Evolutionary conservation across 2,888 invertebrate species (phyloP).

Genomic region (Tinea trinotella): DNA sequence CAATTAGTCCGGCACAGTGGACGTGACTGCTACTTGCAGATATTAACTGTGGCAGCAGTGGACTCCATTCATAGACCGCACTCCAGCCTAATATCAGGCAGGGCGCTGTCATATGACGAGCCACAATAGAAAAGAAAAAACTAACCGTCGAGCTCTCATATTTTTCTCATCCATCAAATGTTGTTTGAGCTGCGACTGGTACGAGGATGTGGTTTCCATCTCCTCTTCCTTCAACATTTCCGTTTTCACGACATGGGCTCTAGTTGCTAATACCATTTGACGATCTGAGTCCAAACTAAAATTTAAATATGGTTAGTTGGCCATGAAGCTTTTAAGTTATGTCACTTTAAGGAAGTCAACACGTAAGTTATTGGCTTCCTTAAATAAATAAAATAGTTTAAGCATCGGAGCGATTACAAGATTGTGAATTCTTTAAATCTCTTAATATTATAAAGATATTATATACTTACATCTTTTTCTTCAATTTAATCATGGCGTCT

Average conservation of each 20-base stretch:
- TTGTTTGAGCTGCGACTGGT: conserved; percentile 48
- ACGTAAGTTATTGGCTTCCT: no score
- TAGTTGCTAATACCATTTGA: conserved; percentile 64
- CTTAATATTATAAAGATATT: no score
- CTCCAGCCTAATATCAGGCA: no score
- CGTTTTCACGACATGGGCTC: conserved; percentile 55
- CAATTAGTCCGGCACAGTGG: no score
- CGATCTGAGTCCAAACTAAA: conserved; percentile 60
- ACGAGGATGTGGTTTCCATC: conserved; percentile 46
- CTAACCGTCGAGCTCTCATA: conserved; percentile 58
- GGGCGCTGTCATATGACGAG: no score
- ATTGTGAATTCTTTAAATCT: background rate
- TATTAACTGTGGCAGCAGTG: no score
- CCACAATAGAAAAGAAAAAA: background rate
- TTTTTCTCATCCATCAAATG: conserved; percentile 68
- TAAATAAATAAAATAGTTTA: no score
- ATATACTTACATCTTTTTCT: conserved; percentile 50
- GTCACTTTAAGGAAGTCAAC: no score
- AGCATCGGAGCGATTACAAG: background rate
- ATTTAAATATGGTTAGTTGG: background rate
- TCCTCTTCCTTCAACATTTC: conserved; percentile 66
- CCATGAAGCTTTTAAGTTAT: no score
- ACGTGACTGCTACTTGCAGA: no score
- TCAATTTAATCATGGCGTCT: conserved; percentile 29
- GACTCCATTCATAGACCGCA: no score